These are phyloP conservation scores for Lineus longissimus DNA, from an alignment of 1,140 invertebrate species.

Conservation along the genomic window DNA sequence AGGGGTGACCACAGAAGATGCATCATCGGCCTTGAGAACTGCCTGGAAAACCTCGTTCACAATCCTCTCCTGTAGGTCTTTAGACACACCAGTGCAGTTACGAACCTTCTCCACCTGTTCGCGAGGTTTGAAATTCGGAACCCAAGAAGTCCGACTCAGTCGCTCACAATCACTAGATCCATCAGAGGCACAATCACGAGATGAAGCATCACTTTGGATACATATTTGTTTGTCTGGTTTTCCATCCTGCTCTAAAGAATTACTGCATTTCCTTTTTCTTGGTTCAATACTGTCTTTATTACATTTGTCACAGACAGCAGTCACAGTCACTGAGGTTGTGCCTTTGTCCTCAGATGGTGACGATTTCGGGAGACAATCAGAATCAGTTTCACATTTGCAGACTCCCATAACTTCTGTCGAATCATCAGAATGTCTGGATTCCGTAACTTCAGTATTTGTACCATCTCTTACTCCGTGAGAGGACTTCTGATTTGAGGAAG, in stretches of 20 bases:
- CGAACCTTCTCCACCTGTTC: slow-evolving; percentile 66
- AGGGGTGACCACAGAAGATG: slow-evolving; percentile 47
- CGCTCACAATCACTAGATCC: no score
- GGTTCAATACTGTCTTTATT: no score
- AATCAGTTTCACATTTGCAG: no score
- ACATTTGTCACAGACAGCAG: not conserved
- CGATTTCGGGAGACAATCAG: no score
- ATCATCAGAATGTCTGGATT: no score
- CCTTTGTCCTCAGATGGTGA: no score
- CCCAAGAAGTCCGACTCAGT: slow-evolving; percentile 42
- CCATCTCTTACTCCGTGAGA: no score
- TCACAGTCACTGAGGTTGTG: no score
- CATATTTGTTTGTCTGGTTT: no score
- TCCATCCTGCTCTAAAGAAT: no score
- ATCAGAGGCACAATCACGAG: not conserved
- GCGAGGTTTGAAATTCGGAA: slow-evolving; percentile 64
- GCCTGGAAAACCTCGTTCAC: slow-evolving; percentile 61
- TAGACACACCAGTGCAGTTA: slow-evolving; percentile 83
- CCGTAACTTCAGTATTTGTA: no score
- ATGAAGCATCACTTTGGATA: not conserved
- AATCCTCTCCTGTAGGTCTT: slow-evolving; percentile 62
- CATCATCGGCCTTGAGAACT: slow-evolving; percentile 55
- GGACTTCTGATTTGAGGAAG: slow-evolving; percentile 5
- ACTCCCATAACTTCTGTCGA: not conserved
- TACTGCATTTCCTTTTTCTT: no score